These are phyloP conservation scores for Psix sp. DNA, from an alignment of 1,140 invertebrate genomes.

Conservation along the genomic window DNA sequence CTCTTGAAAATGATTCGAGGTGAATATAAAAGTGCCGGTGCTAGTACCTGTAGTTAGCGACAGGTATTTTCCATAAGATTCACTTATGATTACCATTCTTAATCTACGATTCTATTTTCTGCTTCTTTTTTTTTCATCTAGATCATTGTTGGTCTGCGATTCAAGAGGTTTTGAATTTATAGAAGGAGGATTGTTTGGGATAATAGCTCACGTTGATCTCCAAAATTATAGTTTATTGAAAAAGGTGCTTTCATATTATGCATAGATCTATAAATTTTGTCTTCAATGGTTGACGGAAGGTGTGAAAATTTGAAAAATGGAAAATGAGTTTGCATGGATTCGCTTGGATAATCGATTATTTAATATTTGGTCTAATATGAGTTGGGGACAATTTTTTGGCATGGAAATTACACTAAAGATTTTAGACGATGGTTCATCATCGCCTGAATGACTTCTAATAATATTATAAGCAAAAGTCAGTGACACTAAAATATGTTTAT, in stretches of 20 bases:
- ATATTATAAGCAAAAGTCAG: too few relatives aligned
- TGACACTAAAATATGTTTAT: too few relatives aligned
- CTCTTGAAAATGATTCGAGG: conserved; percentile 53
- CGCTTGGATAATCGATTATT: background rate
- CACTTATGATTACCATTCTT: conserved; percentile 25
- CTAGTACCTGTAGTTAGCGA: conserved; percentile 42
- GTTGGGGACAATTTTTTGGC: too few relatives aligned
- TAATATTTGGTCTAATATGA: background rate
- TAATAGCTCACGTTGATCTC: conserved; percentile 1
- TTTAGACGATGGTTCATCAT: too few relatives aligned
- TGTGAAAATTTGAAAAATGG: background rate
- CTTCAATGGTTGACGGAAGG: background rate
- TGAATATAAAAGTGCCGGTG: conserved; percentile 37
- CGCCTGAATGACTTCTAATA: too few relatives aligned
- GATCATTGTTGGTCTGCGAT: background rate
- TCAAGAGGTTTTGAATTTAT: conserved; percentile 5
- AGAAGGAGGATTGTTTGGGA: background rate
- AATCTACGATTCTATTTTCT: conserved; percentile 1
- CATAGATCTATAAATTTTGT: background rate
- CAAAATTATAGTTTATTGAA: background rate
- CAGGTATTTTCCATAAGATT: conserved; percentile 43
- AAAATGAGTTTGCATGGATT: background rate
- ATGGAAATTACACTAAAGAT: too few relatives aligned
- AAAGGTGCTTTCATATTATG: background rate
- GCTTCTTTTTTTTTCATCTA: conserved; percentile 2